Evolutionary conservation across 2,113 vertebrate species (phyloP), one percentile per base, ranked within the genome.

Genomic region (Hippolais icterina): DNA sequence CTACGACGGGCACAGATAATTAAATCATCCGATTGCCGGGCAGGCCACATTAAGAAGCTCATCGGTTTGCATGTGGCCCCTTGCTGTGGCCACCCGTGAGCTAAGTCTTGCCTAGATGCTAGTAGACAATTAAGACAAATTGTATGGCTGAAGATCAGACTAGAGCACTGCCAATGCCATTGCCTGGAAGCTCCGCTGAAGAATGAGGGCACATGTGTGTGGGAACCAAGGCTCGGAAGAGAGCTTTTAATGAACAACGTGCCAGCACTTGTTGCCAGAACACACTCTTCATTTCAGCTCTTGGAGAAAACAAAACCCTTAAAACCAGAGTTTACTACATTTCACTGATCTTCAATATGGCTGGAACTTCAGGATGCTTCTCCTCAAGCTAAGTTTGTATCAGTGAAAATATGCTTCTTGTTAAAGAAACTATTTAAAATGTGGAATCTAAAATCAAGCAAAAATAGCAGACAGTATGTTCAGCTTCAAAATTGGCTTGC

Each of bases 391-490:
- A 97, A 98, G 97, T 98, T 98, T 98, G 97, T 97, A 98, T 98
- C 96, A 97, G 96, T 97, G 98, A 98, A 94, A 98, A 98, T 98
- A 98, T 98, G 97, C 97, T 98, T 98, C 97, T 98, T 97, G 97
- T 98, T 95, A 97, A 98, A 98, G 96, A 98, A 98, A 98, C 97
- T 98, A 98, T 98, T 98, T 97, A 94, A 98, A 98, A 98, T 97
- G 97, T 97, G 94, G 98, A 98, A 98, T 98, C 97, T 98, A 98
- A 98, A 98, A 98, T 98, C 97, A 98, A 98, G 98, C 97, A 97
- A 98, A 98, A 98, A 98, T 98, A 98, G 97, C 97, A 98, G 97
- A 97, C 97, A 98, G 97, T 98, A 98, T 98, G 97, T 98, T 98
- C 97, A 98, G 97, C 97, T 98, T 98, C 97, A 97, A 98, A 97